Percentiles rank a stretch among this genome's conserved stretches.
These are phyloP conservation scores for Bovichtus diacanthus DNA, from an alignment of 2,797 vertebrate genomes.

Conservation along the genomic window DNA sequence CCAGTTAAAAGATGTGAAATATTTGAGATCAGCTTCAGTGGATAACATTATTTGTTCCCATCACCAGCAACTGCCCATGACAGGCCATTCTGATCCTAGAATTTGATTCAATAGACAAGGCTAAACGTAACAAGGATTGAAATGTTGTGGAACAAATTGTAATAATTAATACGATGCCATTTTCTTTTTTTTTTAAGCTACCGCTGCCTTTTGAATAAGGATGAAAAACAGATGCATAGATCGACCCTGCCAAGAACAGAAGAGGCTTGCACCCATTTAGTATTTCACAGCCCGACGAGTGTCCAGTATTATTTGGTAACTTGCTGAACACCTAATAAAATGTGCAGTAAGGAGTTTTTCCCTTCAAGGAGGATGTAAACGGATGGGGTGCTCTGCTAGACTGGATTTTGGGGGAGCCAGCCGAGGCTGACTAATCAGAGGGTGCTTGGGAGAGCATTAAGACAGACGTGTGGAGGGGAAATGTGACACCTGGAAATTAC, in stretches of 20 bases:
- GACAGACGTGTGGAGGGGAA: constrained; percentile 89
- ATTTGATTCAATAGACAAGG: constrained; percentile 22
- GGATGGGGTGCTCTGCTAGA: constrained; percentile 73
- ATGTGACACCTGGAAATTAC: constrained; percentile 99
- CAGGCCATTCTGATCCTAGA: constrained; percentile 10
- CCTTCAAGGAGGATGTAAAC: constrained; percentile 77
- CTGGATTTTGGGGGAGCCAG: constrained; percentile 84
- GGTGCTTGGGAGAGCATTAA: constrained; percentile 87
- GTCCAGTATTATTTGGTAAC: constrained; percentile 64
- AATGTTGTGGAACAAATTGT: neutral
- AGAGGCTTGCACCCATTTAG: constrained; percentile 41
- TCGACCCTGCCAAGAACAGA: constrained; percentile 13
- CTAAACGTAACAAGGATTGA: constrained; percentile 19
- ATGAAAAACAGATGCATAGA: constrained; percentile 12
- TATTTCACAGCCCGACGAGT: constrained; percentile 37
- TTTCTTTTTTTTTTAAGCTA: constrained; percentile 14
- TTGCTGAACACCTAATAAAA: constrained; percentile 74
- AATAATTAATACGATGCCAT: constrained; percentile 13
- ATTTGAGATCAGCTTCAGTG: constrained; percentile 36
- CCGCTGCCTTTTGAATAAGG: neutral
- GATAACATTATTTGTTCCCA: constrained; percentile 39
- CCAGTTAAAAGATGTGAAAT: constrained; percentile 21
- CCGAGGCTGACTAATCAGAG: constrained; percentile 85
- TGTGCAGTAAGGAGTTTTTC: constrained; percentile 78
- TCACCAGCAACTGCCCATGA: constrained; percentile 30